Conservation (phyloP, 2,888 invertebrate species). For the Leptinotarsa tumamoca region DNA sequence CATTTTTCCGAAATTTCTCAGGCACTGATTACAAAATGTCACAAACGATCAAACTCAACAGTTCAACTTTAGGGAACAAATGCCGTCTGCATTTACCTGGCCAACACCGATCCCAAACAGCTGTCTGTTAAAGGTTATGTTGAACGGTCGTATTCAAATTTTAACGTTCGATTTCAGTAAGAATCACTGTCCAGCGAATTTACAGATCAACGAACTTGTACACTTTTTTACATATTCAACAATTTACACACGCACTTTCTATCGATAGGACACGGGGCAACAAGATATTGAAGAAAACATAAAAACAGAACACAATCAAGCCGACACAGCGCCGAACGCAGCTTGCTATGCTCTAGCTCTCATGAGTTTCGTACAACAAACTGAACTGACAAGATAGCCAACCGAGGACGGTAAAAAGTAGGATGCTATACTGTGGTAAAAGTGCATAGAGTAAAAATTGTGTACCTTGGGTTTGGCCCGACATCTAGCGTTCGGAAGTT, state of each 20-base stretch:
- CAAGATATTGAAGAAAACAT: conserved; percentile 50
- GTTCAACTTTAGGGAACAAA: conserved; percentile 39
- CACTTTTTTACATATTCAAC: conserved; percentile 48
- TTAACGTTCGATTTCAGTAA: conserved; percentile 39
- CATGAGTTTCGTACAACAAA: conserved; percentile 56
- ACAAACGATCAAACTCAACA: conserved; percentile 41
- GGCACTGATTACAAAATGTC: conserved; percentile 38
- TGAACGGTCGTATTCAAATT: conserved; percentile 43
- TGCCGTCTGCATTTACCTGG: conserved; percentile 46
- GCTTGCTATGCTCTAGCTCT: conserved; percentile 61
- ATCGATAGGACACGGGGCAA: conserved; percentile 45
- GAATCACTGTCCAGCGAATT: conserved; percentile 28
- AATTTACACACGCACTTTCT: conserved; percentile 43
- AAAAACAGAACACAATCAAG: conserved; percentile 63
- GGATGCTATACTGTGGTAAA: conserved; percentile 1
- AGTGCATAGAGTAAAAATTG: conserved; percentile 38
- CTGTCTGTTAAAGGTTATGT: conserved; percentile 52
- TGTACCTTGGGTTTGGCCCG: conserved; percentile 7
- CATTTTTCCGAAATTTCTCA: conserved; percentile 60
- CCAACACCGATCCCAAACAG: conserved; percentile 47
- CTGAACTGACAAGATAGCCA: conserved; percentile 41
- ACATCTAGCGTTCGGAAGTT: conserved; percentile 26
- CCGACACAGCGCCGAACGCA: conserved; percentile 53
- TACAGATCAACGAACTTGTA: conserved; percentile 33
- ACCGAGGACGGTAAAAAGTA: conserved; percentile 29